A percentile compares a stretch with the other conserved stretches of the same genome.
Conservation (phyloP, 2,797 vertebrate genomes). For the Propithecus perrieri region DNA sequence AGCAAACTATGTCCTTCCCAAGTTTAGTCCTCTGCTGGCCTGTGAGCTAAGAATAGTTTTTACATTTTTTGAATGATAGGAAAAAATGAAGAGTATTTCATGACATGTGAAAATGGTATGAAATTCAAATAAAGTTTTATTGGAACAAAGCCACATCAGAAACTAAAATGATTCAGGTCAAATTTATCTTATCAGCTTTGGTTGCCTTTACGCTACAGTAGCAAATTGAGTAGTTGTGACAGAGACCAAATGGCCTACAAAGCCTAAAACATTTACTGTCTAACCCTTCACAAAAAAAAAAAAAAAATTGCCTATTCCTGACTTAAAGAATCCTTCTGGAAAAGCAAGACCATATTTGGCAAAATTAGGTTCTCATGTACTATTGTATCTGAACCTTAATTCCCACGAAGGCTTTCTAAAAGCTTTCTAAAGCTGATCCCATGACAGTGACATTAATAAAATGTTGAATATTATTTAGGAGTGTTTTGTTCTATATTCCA, state of each 20-base stretch:
- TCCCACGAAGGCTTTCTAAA: background rate
- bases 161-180: background rate
- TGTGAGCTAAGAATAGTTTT: background rate
- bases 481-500: background rate
- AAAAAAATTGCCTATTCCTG: background rate
- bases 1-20: background rate
- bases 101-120: background rate
- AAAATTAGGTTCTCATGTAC: background rate
- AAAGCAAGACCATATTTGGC: background rate
- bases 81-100: constrained; percentile 4
- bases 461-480: background rate
- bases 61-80: background rate
- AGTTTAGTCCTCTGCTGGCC: background rate
- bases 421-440: background rate
- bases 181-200: background rate
- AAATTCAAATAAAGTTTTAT: constrained; percentile 22
- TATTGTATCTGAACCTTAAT: background rate
- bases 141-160: background rate
- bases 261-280: background rate
- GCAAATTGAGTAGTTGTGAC: background rate
- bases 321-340: background rate
- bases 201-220: background rate
- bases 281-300: background rate
- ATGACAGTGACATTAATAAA: background rate
- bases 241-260: background rate